Conservation (phyloP, 1,140 invertebrate species). For the Zaprionus gabonicus region DNA sequence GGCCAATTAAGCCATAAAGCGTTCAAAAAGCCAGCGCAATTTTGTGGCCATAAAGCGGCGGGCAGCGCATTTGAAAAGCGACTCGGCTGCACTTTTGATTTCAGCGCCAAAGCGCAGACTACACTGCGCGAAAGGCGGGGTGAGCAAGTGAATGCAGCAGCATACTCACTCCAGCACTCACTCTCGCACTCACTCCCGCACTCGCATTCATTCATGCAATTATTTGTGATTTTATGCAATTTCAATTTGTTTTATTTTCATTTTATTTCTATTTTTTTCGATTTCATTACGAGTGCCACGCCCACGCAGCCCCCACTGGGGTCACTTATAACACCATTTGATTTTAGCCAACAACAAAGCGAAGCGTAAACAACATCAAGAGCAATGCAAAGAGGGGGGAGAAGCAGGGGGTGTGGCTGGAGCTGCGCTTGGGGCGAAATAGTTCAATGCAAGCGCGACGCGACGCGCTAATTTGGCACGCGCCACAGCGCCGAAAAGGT, state of each 20-base stretch:
- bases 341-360: constrained; percentile 47
- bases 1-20: constrained; percentile 81
- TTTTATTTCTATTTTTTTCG: constrained; percentile 2
- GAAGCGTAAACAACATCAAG: constrained; percentile 6
- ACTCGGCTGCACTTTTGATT: constrained; percentile 39
- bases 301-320: not conserved
- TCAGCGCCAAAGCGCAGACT: not conserved
- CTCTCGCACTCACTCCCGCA: not conserved
- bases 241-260: not conserved
- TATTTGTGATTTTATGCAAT: constrained; percentile 6
- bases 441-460: constrained; percentile 63
- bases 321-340: constrained; percentile 55
- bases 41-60: constrained; percentile 75
- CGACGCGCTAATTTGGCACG: constrained; percentile 78
- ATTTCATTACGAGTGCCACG: constrained; percentile 17
- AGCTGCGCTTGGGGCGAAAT: constrained; percentile 27
- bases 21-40: constrained; percentile 80
- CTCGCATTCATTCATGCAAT: not conserved
- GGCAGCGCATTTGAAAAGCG: constrained; percentile 50
- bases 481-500: constrained; percentile 45
- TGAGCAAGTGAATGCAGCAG: not conserved
- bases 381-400: not conserved
- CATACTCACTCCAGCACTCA: not conserved
- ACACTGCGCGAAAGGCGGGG: constrained; percentile 28
- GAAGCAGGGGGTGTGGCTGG: not conserved